Percentiles rank a stretch among this genome's conserved stretches.
Evolutionary conservation across 2,888 invertebrate species (phyloP).

Genomic region (Cataglyphis livida): DNA sequence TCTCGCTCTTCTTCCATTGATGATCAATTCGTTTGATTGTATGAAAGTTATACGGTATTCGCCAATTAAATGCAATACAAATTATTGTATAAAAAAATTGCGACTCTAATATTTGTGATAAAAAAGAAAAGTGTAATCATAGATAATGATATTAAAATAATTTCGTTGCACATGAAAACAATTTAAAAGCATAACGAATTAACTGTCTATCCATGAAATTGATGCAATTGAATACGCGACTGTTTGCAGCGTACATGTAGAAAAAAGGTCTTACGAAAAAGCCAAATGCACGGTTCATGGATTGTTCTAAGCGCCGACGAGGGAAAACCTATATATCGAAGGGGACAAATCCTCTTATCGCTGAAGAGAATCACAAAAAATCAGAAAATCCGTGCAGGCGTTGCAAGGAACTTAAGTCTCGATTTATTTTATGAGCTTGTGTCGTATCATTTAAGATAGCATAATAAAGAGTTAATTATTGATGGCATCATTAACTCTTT

Average conservation of each 20-base stretch:
- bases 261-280: slow-evolving; percentile 64
- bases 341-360: slow-evolving; percentile 73
- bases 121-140: not conserved
- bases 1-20: not conserved
- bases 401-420: slow-evolving; percentile 68
- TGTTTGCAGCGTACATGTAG: not conserved
- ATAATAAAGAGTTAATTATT: not conserved
- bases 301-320: slow-evolving; percentile 57
- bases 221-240: not conserved
- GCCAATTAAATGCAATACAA: not conserved
- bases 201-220: not conserved
- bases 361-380: slow-evolving; percentile 67
- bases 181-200: not conserved
- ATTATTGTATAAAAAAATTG: not conserved
- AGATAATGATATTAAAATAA: not conserved
- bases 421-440: slow-evolving; percentile 58
- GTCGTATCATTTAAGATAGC: slow-evolving; percentile 44
- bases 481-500: not conserved
- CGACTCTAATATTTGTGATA: not conserved
- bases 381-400: slow-evolving; percentile 66
- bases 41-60: not conserved
- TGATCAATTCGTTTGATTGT: not conserved
- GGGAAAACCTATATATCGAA: slow-evolving; percentile 67
- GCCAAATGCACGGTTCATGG: slow-evolving; percentile 68
- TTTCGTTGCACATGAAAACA: not conserved